Percentiles rank a stretch among this genome's conserved stretches.
Evolutionary conservation across 2,888 invertebrate species (phyloP).

Genomic region (Acanthopleura granulata): DNA sequence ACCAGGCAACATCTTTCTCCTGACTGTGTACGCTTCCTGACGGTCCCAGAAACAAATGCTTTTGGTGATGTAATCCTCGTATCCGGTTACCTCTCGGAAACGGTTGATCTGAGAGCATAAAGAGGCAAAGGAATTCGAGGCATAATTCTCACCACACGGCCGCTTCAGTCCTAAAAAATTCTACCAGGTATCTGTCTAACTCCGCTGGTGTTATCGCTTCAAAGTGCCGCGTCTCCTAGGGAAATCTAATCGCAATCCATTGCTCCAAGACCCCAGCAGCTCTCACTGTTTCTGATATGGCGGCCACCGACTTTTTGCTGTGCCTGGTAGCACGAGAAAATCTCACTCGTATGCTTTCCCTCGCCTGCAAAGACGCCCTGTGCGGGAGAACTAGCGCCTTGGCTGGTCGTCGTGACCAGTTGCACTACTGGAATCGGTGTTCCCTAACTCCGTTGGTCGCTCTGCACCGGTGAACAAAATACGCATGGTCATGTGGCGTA

Average conservation of each 20-base stretch:
- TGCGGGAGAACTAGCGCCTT: too few relatives aligned
- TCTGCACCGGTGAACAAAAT: too few relatives aligned
- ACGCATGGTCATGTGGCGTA: too few relatives aligned
- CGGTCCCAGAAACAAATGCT: not conserved
- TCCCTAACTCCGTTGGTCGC: too few relatives aligned
- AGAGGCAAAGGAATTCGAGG: not conserved
- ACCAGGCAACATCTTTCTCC: not conserved
- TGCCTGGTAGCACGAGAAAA: not conserved
- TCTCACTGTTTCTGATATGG: not conserved
- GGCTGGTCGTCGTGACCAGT: too few relatives aligned
- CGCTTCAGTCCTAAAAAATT: not conserved
- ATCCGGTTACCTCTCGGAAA: not conserved
- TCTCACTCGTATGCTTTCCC: not conserved
- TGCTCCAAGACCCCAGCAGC: not conserved
- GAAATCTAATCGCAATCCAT: not conserved
- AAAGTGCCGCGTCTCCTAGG: not conserved
- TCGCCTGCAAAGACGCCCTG: too few relatives aligned
- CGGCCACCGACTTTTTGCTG: not conserved
- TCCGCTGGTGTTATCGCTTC: not conserved
- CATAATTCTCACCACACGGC: not conserved
- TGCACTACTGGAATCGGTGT: too few relatives aligned
- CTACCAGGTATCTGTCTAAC: not conserved
- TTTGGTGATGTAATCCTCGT: not conserved
- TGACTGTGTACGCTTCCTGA: not conserved
- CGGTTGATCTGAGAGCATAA: not conserved